Evolutionary conservation across 2,888 invertebrate species (phyloP).

Genomic region (Deroplatys truncata): DNA sequence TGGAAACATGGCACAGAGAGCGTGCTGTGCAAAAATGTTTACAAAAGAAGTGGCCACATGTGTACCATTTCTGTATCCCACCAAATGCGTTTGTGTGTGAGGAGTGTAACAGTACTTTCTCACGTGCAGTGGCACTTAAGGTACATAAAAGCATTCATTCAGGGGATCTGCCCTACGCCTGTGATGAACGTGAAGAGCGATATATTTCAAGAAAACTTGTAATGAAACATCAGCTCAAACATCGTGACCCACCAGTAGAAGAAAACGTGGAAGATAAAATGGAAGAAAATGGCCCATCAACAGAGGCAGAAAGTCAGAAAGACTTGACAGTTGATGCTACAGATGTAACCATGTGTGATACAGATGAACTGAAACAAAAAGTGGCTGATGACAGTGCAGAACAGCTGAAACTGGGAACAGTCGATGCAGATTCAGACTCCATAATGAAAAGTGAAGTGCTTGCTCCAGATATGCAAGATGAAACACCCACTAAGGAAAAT

Average conservation of each 20-base stretch:
- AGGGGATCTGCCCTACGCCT: constrained; percentile 65
- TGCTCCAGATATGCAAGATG: constrained; percentile 38
- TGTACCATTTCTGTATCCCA: constrained; percentile 86
- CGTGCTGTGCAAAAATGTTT: constrained; percentile 78
- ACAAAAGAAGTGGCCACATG: constrained; percentile 88
- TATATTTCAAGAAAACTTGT: constrained; percentile 79
- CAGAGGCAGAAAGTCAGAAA: constrained; percentile 31
- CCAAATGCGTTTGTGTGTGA: constrained; percentile 75
- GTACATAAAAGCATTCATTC: constrained; percentile 79
- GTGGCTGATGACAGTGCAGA: constrained; percentile 35
- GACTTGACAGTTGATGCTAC: constrained; percentile 23
- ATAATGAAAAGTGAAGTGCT: constrained; percentile 41
- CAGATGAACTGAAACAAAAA: constrained; percentile 30
- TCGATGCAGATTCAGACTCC: constrained; percentile 42
- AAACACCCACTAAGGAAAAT: constrained; percentile 47
- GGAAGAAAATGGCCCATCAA: constrained; percentile 24
- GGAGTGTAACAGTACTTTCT: constrained; percentile 71
- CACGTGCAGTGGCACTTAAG: constrained; percentile 71
- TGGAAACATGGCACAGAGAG: constrained; percentile 93
- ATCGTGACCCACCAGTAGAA: constrained; percentile 47
- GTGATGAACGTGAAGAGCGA: constrained; percentile 69
- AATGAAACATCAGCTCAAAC: constrained; percentile 63
- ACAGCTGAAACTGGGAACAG: constrained; percentile 40
- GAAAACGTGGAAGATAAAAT: constrained; percentile 32
- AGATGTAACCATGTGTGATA: constrained; percentile 30